These are phyloP conservation scores for Trachelus tabidus DNA, from an alignment of 2,888 invertebrate genomes.

Conservation along the genomic window DNA sequence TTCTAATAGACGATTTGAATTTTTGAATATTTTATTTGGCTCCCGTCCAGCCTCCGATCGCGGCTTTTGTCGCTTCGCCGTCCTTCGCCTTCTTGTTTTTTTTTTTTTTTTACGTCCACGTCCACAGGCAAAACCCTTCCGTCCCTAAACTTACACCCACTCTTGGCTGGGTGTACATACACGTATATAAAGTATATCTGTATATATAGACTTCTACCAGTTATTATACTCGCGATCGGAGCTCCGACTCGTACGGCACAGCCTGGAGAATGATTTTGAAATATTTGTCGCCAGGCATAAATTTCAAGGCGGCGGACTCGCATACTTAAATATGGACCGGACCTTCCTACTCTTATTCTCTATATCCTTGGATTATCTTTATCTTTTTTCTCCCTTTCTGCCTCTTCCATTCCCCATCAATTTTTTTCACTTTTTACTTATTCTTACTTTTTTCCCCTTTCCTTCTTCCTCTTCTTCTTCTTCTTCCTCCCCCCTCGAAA, in stretches of 20 bases:
- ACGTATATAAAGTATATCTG: background rate
- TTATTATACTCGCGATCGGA: constrained; percentile 2
- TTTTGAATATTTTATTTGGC: constrained; percentile 53
- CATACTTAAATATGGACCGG: constrained; percentile 62
- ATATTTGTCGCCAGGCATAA: constrained; percentile 64
- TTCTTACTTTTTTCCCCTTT: constrained; percentile 1
- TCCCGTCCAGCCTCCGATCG: background rate
- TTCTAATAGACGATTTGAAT: constrained; percentile 60
- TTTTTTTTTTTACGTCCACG: background rate
- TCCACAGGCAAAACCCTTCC: constrained; percentile 4
- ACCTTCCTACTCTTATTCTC: constrained; percentile 34
- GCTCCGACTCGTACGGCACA: background rate
- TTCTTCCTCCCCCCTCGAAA: constrained; percentile 26
- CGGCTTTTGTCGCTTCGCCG: background rate
- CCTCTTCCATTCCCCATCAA: constrained; percentile 21
- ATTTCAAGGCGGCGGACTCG: constrained; percentile 58
- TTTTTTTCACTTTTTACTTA: constrained; percentile 12
- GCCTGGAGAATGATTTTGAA: constrained; percentile 55
- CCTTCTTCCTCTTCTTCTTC: constrained; percentile 15
- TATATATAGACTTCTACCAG: background rate
- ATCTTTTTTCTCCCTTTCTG: constrained; percentile 20
- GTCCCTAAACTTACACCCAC: too few relatives aligned
- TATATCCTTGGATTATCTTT: constrained; percentile 10
- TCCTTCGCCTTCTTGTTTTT: background rate
- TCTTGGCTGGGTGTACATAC: too few relatives aligned